Base-by-base conservation (phyloP, 2,888 invertebrate genomes). In the Thereva nobilitata region DNA sequence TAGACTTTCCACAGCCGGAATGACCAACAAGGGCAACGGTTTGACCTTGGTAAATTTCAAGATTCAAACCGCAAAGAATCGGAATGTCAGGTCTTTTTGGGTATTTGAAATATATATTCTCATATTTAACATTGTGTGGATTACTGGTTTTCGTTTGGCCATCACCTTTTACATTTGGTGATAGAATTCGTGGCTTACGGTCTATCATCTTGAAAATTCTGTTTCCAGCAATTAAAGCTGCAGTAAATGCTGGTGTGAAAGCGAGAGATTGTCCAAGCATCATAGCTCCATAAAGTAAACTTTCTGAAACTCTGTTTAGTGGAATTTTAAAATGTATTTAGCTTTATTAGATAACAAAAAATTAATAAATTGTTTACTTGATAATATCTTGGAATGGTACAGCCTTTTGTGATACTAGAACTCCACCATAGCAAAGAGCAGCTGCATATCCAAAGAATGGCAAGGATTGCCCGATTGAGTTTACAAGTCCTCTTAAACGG, bases 1-100 rank as follows among this genome's bases (percentile, higher is more conserved):
- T 92, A 0, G 91, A 91, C 78, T 92, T 92, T 12, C 92, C 92
- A 75, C 91, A 91, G 10, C 92, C 92, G 71, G 87, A 88, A 57
- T 88, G 87, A 0, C 87, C 89, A 0, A 90, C 90, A 4, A 91
- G 77, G 0, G 90, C 93, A 2, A 92, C 84, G 10, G 89, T 89
- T 76, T 87, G 85, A 0, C 91, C 91, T 35, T 85, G 83, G 12
- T 85, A 81, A 1, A 92, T 86, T 54, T 84, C 82, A 56, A 92
- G 79, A 64, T 86, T 84, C 23, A 92, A 79, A 4, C 88, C 89
- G 64, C 88, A 85, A 4, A 95, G 82, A 12, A 95, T 89, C 67
- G 86, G 84, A 63, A 86, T 85, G 72, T 91, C 89, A 4, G 86
- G 85, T 37, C 94, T 84, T 0, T 91, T 89, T 1, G 94, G 94